A percentile compares a stretch with the other conserved stretches of the same genome.
Conservation (phyloP, 2,113 vertebrate genomes). For the Malurus alboscapulatus region DNA sequence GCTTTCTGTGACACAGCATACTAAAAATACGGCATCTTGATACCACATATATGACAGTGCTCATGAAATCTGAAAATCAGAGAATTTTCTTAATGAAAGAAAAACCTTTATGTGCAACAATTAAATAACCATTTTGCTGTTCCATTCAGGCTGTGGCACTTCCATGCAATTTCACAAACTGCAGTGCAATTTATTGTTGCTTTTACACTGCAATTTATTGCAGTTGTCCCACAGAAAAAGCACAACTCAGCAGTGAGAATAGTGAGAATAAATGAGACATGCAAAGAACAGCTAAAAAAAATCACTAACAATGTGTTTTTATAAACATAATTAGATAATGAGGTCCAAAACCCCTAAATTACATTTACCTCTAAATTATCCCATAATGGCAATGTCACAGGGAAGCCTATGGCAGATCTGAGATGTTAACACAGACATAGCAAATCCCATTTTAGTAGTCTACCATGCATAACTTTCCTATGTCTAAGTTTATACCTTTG, state of each 20-base stretch:
- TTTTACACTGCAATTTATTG: not conserved
- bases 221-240: not conserved
- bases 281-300: not conserved
- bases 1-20: not conserved
- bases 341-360: not conserved
- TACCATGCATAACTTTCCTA: not conserved
- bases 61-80: not conserved
- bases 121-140: not conserved
- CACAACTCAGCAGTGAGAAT: not conserved
- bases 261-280: not conserved
- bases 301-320: not conserved
- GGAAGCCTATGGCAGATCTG: not conserved
- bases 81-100: not conserved
- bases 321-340: not conserved
- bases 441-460: not conserved
- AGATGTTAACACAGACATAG: not conserved
- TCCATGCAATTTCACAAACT: not conserved
- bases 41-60: too few species aligned
- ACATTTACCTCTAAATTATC: too few species aligned
- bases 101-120: not conserved
- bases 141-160: not conserved
- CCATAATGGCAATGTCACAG: not conserved
- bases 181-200: not conserved
- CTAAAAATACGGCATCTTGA: not conserved
- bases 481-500: not conserved